Conservation (phyloP, 1,140 invertebrate genomes). For the Gryllus bimaculatus region DNA sequence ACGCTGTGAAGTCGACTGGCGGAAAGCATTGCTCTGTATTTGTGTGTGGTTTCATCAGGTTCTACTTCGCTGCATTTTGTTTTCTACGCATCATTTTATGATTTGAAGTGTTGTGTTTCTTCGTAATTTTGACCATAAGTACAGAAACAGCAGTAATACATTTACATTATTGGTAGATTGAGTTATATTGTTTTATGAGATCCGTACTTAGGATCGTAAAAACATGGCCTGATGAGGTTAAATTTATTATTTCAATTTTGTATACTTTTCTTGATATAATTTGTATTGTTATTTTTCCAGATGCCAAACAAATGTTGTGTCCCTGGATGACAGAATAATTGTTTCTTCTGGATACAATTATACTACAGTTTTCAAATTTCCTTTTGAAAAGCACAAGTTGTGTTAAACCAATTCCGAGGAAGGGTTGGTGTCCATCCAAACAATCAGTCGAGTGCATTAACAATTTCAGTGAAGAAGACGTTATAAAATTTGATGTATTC, state of each 20-base stretch:
- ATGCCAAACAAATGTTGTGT: conserved; percentile 7
- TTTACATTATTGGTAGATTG: not conserved
- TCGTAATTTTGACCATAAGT: not conserved
- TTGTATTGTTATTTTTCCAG: not conserved
- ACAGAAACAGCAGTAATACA: not conserved
- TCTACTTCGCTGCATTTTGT: not conserved
- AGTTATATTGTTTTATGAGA: not conserved
- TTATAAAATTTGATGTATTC: not conserved
- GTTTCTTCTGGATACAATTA: not conserved
- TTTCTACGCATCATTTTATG: not conserved
- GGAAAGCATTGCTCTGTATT: too few species aligned
- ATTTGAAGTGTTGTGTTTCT: not conserved
- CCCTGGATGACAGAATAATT: not conserved
- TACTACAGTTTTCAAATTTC: conserved; percentile 1
- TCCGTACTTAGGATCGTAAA: not conserved
- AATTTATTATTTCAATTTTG: not conserved
- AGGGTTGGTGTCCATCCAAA: not conserved
- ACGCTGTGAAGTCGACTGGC: not conserved
- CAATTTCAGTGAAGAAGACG: not conserved
- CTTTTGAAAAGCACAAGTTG: not conserved
- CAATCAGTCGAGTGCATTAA: not conserved
- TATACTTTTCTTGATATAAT: not conserved
- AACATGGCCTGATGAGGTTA: not conserved
- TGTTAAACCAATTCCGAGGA: not conserved
- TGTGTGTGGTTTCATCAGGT: not conserved